Evolutionary conservation across 2,113 vertebrate species (phyloP), one percentile per base, ranked within the genome.

Genomic region (Oncorhynchus masou): DNA sequence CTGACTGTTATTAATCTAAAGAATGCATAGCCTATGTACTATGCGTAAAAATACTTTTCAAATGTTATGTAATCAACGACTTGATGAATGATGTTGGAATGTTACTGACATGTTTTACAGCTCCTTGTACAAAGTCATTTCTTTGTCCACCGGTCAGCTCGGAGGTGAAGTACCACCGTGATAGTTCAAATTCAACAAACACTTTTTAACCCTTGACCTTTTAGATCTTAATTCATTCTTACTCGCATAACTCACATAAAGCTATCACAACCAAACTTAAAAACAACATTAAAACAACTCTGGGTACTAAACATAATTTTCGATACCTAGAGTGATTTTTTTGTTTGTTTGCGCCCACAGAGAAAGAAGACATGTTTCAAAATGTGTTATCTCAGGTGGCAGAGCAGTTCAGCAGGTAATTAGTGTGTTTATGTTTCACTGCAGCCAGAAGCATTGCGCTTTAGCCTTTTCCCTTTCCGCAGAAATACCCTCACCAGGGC

Each of bases 351-450:
- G 70, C 77, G 8, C 66, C 86, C 87, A 25, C 89, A 97, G 97
- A 98, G 65, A 97, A 95, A 91, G 96, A 98, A 85, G 96, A 98
- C 81, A 87, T 97, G 83, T 94, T 97, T 90, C 96, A 97, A 90
- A 96, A 93, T 25, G 92, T 96, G 86, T 68, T 99, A 88, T 93
- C 94, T 8, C 97, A 98, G 90, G 94, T 97, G 78, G 94, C 94
- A 0, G 97, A 99, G 75, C 97, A 98, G 88, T 94, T 99, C 89
- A 96, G 95, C 25, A 97, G 96, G 97, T 98, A 95, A 88, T 86
- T 4, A 13, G 68, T 13, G 68, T 70, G 39, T 70, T 39, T 68
- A 29, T 68, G 67, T 68, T 5, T 3, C 24, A 27, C 24, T 67
- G 25, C 25, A 24, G 22, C 19, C 65, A 16, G 4, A 27, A 16